Evolutionary conservation across 64 coral and sea anemone species (phyloP), one percentile per base, ranked within the genome.

Genomic region (Stylophora pistillata): DNA sequence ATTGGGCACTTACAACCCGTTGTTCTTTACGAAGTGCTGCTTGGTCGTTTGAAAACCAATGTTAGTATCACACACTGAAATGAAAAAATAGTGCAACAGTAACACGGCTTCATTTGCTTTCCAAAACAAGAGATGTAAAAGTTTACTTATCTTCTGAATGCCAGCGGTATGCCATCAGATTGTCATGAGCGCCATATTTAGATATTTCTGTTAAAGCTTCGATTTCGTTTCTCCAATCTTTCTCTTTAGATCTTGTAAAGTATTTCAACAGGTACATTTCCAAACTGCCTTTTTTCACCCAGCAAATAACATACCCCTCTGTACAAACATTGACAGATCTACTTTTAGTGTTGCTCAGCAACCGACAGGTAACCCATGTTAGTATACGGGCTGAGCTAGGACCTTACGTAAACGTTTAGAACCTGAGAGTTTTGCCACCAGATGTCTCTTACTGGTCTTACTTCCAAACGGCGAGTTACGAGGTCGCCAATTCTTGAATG

Each of bases 251-350:
- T 87, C 59, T 78, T 41, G 83, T n/a, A 10, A 87, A 87, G 52
- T 86, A 78, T 63, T 92, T 92, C 61, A 92, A 15, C 4, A 92
- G 83, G 63, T 74, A 87, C 52, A 92, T 92, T 54, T 58, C 77
- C 27, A 87, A 54, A 15, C 64, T 17, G 16, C 78, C 83, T 26
- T 53, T 78, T 58, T 87, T 74, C 32, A 86, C 68, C 90, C 82
- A 86, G 2, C 72, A 84, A 21, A 77, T 77, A 1, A 86, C 29
- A 20, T 92, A 92, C 55, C 90, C 90, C 83, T 87, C 9, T 18
- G 74, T 33, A 60, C 9, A 74, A 53, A 21, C 12, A 11, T 68
- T 64, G n/a, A n/a, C n/a, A n/a, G n/a, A n/a, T n/a, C n/a, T n/a
- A n/a, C n/a, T n/a, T n/a, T n/a, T n/a, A n/a, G n/a, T n/a, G n/a